Conservation (phyloP, 2,888 invertebrate genomes). For the Trachelus troglodyta region DNA sequence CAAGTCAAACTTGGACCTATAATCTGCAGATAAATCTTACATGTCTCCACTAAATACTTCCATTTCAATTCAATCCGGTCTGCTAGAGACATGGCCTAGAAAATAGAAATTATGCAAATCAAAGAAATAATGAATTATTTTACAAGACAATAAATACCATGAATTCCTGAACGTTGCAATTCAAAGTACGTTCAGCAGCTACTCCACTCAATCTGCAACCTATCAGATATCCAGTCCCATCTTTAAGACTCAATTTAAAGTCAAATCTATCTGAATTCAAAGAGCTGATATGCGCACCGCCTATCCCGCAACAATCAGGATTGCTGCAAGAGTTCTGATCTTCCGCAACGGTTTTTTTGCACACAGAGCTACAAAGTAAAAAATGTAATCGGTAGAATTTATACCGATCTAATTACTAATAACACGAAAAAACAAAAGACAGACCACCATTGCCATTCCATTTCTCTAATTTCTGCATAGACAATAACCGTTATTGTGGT, state of each 20-base stretch:
- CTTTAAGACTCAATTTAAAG: constrained; percentile 55
- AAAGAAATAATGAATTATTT: constrained; percentile 10
- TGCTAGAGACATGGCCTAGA: constrained; percentile 46
- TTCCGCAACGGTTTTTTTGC: constrained; percentile 47
- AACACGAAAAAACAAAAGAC: not conserved
- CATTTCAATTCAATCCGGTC: constrained; percentile 51
- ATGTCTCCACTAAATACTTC: constrained; percentile 47
- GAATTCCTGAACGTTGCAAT: constrained; percentile 47
- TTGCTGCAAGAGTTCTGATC: constrained; percentile 61
- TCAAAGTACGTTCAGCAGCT: constrained; percentile 52
- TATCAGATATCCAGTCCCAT: constrained; percentile 60
- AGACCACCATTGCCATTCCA: constrained; percentile 67
- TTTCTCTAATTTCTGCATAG: constrained; percentile 74
- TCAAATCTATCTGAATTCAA: constrained; percentile 38
- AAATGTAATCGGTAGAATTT: not conserved
- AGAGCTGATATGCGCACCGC: constrained; percentile 44
- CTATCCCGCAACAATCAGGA: constrained; percentile 60
- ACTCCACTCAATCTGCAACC: constrained; percentile 55
- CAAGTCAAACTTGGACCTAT: constrained; percentile 52
- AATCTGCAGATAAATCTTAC: constrained; percentile 55
- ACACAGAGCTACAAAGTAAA: constrained; percentile 50
- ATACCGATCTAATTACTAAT: not conserved
- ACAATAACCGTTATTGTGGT: constrained; percentile 69
- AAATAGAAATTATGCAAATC: not conserved
- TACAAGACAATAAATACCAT: constrained; percentile 38